A percentile compares a stretch with the other conserved stretches of the same genome.
These are phyloP conservation scores for Columba janthina DNA, from an alignment of 2,113 vertebrate genomes.

Conservation along the genomic window DNA sequence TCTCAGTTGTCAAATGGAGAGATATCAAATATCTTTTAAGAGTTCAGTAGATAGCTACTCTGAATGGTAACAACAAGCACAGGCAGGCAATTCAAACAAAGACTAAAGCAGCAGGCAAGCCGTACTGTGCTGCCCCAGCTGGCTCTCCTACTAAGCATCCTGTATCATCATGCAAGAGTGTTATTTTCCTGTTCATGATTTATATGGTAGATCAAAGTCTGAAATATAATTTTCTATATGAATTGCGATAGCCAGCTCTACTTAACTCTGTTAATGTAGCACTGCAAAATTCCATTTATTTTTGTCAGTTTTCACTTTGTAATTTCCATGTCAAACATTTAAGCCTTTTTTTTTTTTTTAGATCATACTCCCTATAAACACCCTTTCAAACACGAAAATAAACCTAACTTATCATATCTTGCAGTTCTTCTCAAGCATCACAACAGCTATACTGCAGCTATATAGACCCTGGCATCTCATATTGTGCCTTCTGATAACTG, in stretches of 20 bases:
- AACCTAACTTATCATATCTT: not conserved
- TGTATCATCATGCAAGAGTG: not conserved
- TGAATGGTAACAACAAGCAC: not conserved
- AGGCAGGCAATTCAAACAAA: conserved; percentile 1
- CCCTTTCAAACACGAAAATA: not conserved
- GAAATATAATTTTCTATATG: not conserved
- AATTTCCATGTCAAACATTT: not conserved
- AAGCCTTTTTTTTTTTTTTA: not conserved
- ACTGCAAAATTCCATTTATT: not conserved
- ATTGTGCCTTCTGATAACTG: not conserved
- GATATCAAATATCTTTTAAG: not conserved
- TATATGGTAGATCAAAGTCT: not conserved
- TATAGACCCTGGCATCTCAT: not conserved
- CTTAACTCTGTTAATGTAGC: not conserved
- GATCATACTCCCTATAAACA: not conserved
- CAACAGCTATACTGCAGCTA: not conserved
- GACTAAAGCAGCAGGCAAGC: not conserved
- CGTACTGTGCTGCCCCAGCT: not conserved
- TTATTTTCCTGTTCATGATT: not conserved
- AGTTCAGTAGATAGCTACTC: not conserved
- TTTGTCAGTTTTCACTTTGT: not conserved
- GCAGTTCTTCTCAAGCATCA: not conserved
- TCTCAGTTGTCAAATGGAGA: not conserved
- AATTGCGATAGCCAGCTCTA: not conserved
- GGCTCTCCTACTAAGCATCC: not conserved